A percentile compares a stretch with the other conserved stretches of the same genome.
Conservation (phyloP, 2,888 invertebrate genomes). For the Nemotelus pantherinus region DNA sequence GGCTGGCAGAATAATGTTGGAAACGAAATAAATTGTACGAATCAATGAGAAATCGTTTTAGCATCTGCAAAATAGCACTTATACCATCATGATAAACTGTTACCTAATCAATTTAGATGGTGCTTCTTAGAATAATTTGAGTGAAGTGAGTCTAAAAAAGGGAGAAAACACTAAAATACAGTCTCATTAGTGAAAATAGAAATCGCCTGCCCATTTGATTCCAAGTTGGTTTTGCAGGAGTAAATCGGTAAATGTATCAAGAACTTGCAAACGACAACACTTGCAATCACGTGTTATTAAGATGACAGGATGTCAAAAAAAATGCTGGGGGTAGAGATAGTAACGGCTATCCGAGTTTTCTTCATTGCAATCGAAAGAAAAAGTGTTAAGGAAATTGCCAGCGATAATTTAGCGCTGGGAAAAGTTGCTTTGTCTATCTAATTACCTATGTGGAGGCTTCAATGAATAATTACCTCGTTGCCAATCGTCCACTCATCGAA, state of each 20-base stretch:
- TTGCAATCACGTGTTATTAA: not conserved
- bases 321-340: not conserved
- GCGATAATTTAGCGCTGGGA: slow-evolving; percentile 41
- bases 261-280: not conserved
- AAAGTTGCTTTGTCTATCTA: slow-evolving; percentile 44
- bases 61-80: not conserved
- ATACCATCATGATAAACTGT: no score
- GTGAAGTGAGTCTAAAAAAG: no score
- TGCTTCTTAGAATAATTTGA: no score
- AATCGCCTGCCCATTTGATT: no score
- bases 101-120: no score
- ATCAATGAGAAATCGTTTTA: not conserved
- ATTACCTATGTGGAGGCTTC: slow-evolving; percentile 45
- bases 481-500: slow-evolving; percentile 7
- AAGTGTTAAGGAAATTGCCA: slow-evolving; percentile 38
- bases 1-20: no score
- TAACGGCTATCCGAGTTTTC: not conserved
- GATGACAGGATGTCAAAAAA: slow-evolving; percentile 10
- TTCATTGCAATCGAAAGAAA: not conserved
- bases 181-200: no score
- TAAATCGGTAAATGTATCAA: no score
- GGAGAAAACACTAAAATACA: no score
- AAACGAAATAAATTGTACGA: no score
- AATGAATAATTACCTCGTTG: slow-evolving; percentile 47
- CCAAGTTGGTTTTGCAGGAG: no score